phyloP scores from a whole-genome alignment of 2,113 vertebrate species.

The Dromiciops gliroides region DNA sequence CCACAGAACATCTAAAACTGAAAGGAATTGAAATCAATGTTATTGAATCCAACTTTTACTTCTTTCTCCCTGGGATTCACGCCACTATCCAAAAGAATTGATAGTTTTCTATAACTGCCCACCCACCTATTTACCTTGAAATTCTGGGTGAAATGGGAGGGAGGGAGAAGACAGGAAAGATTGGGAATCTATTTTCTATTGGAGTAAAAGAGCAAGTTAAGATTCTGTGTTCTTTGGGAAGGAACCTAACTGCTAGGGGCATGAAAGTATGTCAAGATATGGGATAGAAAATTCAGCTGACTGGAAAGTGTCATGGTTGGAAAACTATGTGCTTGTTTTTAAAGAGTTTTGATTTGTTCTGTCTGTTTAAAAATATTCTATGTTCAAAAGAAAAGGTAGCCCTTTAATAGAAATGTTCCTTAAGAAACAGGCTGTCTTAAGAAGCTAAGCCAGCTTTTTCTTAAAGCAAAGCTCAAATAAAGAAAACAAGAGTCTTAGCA shows the following conservation, averaged over 20 bases:
- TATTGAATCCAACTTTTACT: conserved; percentile 72
- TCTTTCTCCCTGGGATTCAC: conserved; percentile 65
- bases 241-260: conserved; percentile 39
- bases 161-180: background rate
- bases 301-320: conserved; percentile 44
- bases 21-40: conserved; percentile 75
- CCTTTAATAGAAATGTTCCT: conserved; percentile 9
- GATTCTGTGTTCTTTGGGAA: conserved; percentile 48
- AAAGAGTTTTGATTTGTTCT: conserved; percentile 31
- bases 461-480: background rate
- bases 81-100: conserved; percentile 30
- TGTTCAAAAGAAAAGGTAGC: conserved; percentile 48
- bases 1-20: conserved; percentile 68
- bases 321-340: conserved; percentile 48
- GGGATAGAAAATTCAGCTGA: conserved; percentile 30
- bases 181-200: conserved; percentile 69
- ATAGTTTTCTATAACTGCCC: conserved; percentile 39
- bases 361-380: conserved; percentile 36
- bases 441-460: background rate
- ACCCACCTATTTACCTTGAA: conserved; percentile 63
- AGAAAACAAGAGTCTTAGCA: background rate
- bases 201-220: conserved; percentile 61
- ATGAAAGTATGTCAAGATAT: conserved; percentile 67
- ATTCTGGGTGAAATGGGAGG: conserved; percentile 48
- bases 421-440: conserved; percentile 29